These are phyloP conservation scores for Mastomys coucha DNA, from an alignment of 2,113 vertebrate genomes.

Conservation along the genomic window DNA sequence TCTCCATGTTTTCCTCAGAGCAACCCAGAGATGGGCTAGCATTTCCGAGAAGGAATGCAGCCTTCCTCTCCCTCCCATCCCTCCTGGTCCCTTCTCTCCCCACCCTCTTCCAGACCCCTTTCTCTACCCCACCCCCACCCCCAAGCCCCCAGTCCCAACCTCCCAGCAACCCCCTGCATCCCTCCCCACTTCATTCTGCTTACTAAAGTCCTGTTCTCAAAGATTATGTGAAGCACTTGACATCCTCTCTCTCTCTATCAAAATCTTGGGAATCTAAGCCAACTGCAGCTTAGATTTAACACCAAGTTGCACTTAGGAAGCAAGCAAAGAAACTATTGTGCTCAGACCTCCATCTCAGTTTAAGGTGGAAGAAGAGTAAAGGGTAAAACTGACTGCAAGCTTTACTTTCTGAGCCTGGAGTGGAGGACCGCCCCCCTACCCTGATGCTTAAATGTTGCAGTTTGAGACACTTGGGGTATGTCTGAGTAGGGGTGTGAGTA, in stretches of 20 bases:
- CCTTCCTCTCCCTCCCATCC: neutral
- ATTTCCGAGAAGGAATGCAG: neutral
- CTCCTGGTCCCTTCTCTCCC: neutral
- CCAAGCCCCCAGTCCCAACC: too few species aligned
- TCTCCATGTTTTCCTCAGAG: fast-evolving
- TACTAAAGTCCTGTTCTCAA: neutral
- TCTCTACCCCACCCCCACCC: neutral
- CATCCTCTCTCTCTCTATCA: neutral
- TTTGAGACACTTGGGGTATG: neutral
- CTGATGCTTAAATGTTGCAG: neutral
- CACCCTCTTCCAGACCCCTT: neutral
- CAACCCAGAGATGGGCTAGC: neutral
- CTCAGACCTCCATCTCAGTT: neutral
- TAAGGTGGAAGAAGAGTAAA: neutral
- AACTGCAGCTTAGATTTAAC: neutral
- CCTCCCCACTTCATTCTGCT: neutral
- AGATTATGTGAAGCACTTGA: fast-evolving
- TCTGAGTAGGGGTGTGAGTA: neutral
- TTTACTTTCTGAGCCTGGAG: neutral
- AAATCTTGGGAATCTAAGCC: constrained; percentile 12
- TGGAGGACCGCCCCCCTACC: too few species aligned
- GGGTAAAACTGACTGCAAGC: neutral
- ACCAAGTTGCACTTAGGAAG: neutral
- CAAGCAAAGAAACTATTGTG: neutral
- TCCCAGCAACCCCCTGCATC: too few species aligned